A percentile compares a stretch with the other conserved stretches of the same genome.
Conservation (phyloP, 2,888 invertebrate genomes). For the Neoscelio sp. region DNA sequence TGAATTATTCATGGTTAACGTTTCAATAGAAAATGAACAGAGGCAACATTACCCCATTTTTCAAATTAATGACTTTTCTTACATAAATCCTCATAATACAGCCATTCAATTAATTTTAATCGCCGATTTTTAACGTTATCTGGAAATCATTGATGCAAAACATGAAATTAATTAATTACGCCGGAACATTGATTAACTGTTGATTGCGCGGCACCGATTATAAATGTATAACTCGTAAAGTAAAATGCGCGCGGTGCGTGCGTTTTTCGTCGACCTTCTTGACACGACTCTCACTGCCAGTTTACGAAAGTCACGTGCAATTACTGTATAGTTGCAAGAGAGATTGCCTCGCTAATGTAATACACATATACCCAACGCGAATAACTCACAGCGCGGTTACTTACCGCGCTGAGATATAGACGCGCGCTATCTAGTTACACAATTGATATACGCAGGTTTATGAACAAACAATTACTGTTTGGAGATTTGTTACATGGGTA, state of each 20-base stretch:
- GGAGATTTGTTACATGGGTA: slow-evolving; percentile 8
- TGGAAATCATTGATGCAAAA: slow-evolving; percentile 11
- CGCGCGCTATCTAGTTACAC: slow-evolving; percentile 39
- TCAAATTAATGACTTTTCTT: slow-evolving; percentile 15
- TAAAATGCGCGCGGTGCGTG: slow-evolving; percentile 11
- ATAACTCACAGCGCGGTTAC: slow-evolving; percentile 42
- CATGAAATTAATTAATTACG: slow-evolving; percentile 46
- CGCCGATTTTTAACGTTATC: slow-evolving; percentile 22
- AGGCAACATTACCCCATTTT: neutral
- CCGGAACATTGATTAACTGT: slow-evolving; percentile 53
- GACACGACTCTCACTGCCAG: slow-evolving; percentile 48
- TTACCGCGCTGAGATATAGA: slow-evolving; percentile 41
- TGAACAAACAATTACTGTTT: slow-evolving; percentile 40
- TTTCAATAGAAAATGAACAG: too few species aligned
- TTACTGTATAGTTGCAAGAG: slow-evolving; percentile 67
- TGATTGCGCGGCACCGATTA: slow-evolving; percentile 42
- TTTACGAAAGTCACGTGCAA: slow-evolving; percentile 58
- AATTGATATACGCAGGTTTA: slow-evolving; percentile 32
- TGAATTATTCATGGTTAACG: too few species aligned
- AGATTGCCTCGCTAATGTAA: slow-evolving; percentile 41
- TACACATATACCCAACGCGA: slow-evolving; percentile 22
- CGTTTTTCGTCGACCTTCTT: slow-evolving; percentile 38
- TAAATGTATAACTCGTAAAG: slow-evolving; percentile 23
- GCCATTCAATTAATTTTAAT: slow-evolving; percentile 21
- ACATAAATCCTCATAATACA: slow-evolving; percentile 16